Conservation (phyloP, 2,888 invertebrate genomes). For the Hyppa rectilinea region DNA sequence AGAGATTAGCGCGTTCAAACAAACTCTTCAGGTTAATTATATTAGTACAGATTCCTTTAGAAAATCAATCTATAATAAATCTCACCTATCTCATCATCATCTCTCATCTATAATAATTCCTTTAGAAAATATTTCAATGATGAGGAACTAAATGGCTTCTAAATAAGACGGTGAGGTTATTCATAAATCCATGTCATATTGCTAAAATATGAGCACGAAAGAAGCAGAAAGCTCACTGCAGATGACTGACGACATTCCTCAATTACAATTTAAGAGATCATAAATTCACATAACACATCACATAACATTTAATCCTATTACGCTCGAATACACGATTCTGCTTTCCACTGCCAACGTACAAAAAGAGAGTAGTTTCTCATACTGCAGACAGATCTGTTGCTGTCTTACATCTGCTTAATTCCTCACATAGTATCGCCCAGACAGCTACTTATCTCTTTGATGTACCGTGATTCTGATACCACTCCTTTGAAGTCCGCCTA, state of each 20-base stretch:
- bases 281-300: slow-evolving; percentile 24
- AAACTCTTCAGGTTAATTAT: too few species aligned
- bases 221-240: slow-evolving; percentile 16
- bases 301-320: slow-evolving; percentile 22
- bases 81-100: too few species aligned
- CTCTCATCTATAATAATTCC: too few species aligned
- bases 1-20: too few species aligned
- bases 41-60: too few species aligned
- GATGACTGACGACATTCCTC: slow-evolving; percentile 29
- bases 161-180: neutral
- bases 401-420: slow-evolving; percentile 51
- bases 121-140: slow-evolving; percentile 18
- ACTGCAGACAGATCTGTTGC: slow-evolving; percentile 38
- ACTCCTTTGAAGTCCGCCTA: slow-evolving; percentile 65
- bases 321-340: slow-evolving; percentile 22
- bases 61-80: too few species aligned
- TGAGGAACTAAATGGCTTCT: slow-evolving; percentile 14
- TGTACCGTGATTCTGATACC: slow-evolving; percentile 57
- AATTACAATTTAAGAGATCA: slow-evolving; percentile 12
- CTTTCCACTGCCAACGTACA: slow-evolving; percentile 2
- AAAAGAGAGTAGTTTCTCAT: slow-evolving; percentile 31
- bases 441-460: slow-evolving; percentile 65
- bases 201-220: neutral
- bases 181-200: neutral
- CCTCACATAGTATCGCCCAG: slow-evolving; percentile 34